These are phyloP conservation scores for Brachyhypopomus gauderio DNA, from an alignment of 2,113 vertebrate genomes.

Conservation along the genomic window DNA sequence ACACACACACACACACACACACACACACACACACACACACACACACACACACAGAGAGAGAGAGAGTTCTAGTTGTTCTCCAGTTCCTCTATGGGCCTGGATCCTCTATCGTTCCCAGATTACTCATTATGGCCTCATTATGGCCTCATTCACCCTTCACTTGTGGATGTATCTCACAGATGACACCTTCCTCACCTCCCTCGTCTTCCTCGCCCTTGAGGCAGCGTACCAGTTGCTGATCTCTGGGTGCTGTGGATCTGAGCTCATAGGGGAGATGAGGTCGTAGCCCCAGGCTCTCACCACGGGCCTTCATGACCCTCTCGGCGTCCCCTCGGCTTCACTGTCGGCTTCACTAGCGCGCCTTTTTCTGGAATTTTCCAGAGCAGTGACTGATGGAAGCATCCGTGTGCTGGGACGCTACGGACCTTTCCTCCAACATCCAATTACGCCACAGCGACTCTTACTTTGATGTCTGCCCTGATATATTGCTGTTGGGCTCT, in stretches of 20 bases:
- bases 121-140: conserved; percentile 53
- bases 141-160: conserved; percentile 49
- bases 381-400: neutral
- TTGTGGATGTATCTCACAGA: conserved; percentile 45
- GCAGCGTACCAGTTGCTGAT: conserved; percentile 32
- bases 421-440: conserved; percentile 16
- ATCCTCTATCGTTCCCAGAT: conserved; percentile 42
- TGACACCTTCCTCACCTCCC: conserved; percentile 18
- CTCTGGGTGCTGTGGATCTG: conserved; percentile 33
- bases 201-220: conserved; percentile 28
- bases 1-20: conserved; percentile 24
- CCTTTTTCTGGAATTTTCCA: conserved; percentile 2
- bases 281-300: conserved; percentile 33
- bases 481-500: conserved; percentile 22
- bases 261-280: conserved; percentile 35
- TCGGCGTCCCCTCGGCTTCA: conserved; percentile 25
- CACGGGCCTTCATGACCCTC: conserved; percentile 37
- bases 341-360: neutral
- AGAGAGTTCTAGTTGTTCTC: conserved; percentile 30
- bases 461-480: conserved; percentile 38
- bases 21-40: conserved; percentile 19
- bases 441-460: conserved; percentile 36
- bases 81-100: conserved; percentile 27
- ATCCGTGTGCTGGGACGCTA: conserved; percentile 13
- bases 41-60: too few species aligned